Evolutionary conservation across 2,797 vertebrate genomes (phyloP).

Genomic region (Florisuga fusca): DNA sequence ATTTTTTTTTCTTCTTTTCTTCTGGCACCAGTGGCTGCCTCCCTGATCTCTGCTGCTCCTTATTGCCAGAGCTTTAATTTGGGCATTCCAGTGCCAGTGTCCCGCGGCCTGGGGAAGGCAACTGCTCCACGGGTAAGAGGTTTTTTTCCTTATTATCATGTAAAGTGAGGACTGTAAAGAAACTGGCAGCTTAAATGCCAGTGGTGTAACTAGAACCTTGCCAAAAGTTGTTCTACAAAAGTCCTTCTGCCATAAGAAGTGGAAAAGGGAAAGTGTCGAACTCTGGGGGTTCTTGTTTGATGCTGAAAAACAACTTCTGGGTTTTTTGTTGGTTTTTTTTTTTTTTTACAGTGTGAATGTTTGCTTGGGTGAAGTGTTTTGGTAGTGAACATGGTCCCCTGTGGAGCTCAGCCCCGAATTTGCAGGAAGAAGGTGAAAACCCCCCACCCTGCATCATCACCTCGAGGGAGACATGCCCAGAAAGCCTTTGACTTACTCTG

Average conservation of each 20-base stretch:
- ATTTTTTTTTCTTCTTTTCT: neutral
- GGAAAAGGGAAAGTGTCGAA: neutral
- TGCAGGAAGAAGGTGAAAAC: neutral
- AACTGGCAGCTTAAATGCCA: neutral
- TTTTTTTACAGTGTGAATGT: neutral
- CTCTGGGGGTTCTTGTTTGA: neutral
- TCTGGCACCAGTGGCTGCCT: neutral
- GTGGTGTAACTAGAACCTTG: neutral
- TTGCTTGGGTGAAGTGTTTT: neutral
- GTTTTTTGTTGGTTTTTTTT: no score
- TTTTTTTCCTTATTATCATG: neutral
- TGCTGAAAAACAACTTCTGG: neutral
- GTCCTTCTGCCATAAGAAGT: neutral
- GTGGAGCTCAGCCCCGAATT: neutral
- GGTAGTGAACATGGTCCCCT: rapidly evolving
- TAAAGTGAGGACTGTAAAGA: neutral
- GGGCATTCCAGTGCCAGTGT: neutral
- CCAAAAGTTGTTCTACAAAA: neutral
- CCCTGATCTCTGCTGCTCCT: neutral
- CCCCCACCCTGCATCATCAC: rapidly evolving
- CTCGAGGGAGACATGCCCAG: neutral
- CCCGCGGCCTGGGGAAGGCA: neutral
- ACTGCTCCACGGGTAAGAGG: neutral
- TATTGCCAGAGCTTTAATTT: neutral
- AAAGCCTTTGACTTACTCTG: rapidly evolving